phyloP scores from a whole-genome alignment of 2,888 invertebrate genomes.

The Acrobasis consociella region DNA sequence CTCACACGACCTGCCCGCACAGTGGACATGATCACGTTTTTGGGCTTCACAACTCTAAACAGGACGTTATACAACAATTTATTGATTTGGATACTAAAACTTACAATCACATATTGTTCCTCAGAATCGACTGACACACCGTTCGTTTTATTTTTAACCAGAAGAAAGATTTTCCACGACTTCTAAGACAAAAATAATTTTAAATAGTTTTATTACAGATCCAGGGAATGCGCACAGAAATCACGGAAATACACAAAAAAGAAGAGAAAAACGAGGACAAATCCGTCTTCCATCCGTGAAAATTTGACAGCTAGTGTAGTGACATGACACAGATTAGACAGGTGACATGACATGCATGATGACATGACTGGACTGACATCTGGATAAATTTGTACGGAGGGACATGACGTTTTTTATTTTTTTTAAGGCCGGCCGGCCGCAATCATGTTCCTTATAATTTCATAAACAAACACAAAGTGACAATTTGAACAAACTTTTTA shows the following conservation, averaged over 20 bases:
- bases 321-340: no score
- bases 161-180: background rate
- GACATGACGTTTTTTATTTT: no score
- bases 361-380: conserved; percentile 30
- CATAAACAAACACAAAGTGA: no score
- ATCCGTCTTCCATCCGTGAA: conserved; percentile 30
- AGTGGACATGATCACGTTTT: conserved; percentile 63
- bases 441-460: no score
- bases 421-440: no score
- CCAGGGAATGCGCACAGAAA: conserved; percentile 42
- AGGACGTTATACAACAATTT: conserved; percentile 43
- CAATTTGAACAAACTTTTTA: background rate
- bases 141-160: background rate
- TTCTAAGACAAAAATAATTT: background rate
- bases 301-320: conserved; percentile 28
- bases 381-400: background rate
- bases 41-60: conserved; percentile 38
- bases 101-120: conserved; percentile 59
- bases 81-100: conserved; percentile 57
- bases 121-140: conserved; percentile 34
- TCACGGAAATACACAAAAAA: conserved; percentile 45
- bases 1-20: conserved; percentile 69
- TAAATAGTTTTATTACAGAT: conserved; percentile 20
- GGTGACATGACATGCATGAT: no score
- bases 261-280: conserved; percentile 39